Evolutionary conservation across 2,797 vertebrate genomes (phyloP), one percentile per base, ranked within the genome.

Genomic region (Cuculus canorus): DNA sequence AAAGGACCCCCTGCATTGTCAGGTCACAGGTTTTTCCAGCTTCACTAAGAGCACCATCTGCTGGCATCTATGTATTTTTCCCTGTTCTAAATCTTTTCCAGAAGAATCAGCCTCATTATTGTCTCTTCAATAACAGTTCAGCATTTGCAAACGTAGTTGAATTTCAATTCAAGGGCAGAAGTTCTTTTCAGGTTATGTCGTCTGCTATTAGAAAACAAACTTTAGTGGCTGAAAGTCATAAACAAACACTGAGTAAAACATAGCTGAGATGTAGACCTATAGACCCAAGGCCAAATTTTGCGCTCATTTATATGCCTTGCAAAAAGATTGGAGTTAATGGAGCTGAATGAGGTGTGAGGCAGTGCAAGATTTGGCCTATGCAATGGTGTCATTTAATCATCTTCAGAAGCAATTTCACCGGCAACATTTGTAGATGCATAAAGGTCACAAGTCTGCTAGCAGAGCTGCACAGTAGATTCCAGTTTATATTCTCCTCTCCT

Each of bases 1-100:
- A 75, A 86, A 88, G 86, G 54, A 64, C 17, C 33, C 75, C 80
- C 82, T 87, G 61, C 81, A 61, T 92, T 86, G 66, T 56, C 37
- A 81, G 79, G 57, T 89, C 52, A 71, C 56, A 45, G 32, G 63
- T 54, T 73, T 95, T 87, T 82, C 47, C 64, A 80, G 48, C 77
- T 88, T 88, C 89, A 54, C 93, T 76, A 77, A 89, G 92, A 90
- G 93, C 90, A 84, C 96, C 96, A 91, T 90, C 97, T 96, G 78
- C 95, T 93, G 95, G 94, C 65, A 60, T 63, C 79, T 41, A 1
- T 33, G 70, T 63, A 39, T 73, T 96, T 97, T 93, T 82, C 32
- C 12, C 59, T 43, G 50, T 57, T 43, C 53, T 66, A 81, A 89
- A 86, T 53, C 76, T 90, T 83, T 68, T 86, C 68, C 66, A 23